These are phyloP conservation scores for Aphaenogaster floridana DNA, from an alignment of 1,140 invertebrate species.

Conservation along the genomic window DNA sequence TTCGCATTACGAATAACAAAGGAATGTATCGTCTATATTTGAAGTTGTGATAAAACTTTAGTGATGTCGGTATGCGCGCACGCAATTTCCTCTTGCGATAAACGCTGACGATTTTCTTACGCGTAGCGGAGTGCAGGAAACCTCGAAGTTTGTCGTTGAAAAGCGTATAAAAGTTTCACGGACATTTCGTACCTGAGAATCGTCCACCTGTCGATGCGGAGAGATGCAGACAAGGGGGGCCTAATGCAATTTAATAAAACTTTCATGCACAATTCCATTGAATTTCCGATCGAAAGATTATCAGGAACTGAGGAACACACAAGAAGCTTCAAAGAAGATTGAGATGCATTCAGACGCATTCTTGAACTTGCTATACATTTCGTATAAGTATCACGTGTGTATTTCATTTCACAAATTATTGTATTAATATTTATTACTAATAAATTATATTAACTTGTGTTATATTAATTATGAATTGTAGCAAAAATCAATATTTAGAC, in stretches of 20 bases:
- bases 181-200: constrained; percentile 10
- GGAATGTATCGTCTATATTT: not conserved
- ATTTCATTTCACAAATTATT: constrained; percentile 24
- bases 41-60: constrained; percentile 15
- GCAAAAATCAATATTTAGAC: not conserved
- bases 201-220: constrained; percentile 29
- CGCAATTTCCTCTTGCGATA: constrained; percentile 61
- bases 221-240: constrained; percentile 9
- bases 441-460: not conserved
- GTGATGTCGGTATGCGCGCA: constrained; percentile 32
- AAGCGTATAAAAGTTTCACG: constrained; percentile 30
- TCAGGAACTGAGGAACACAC: constrained; percentile 2
- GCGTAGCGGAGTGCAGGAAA: constrained; percentile 18
- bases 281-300: constrained; percentile 29
- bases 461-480: constrained; percentile 15
- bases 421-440: constrained; percentile 15
- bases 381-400: not conserved
- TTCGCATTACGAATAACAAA: not conserved
- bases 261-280: constrained; percentile 43
- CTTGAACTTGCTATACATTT: not conserved
- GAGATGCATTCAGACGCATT: not conserved
- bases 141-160: constrained; percentile 4
- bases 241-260: constrained; percentile 39
- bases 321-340: not conserved
- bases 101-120: constrained; percentile 51